A percentile compares a stretch with the other conserved stretches of the same genome.
Evolutionary conservation across 2,888 invertebrate genomes (phyloP).

Genomic region (Apodemia duryi): DNA sequence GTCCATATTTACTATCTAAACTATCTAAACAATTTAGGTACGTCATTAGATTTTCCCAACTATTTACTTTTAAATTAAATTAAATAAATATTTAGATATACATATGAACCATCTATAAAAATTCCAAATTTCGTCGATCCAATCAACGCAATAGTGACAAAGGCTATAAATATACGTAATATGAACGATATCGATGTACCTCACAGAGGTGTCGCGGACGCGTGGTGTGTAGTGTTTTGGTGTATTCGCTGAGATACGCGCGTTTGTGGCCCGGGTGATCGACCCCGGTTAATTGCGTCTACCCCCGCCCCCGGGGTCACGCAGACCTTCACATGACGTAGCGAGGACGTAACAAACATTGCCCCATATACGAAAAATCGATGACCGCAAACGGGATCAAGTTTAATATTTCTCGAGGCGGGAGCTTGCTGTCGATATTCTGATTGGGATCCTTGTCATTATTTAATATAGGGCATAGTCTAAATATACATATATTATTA

Average conservation of each 20-base stretch:
- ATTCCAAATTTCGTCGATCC: neutral
- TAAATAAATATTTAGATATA: too few species aligned
- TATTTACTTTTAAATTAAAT: too few species aligned
- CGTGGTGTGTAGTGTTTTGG: neutral
- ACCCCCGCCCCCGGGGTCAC: constrained; percentile 42
- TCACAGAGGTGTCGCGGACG: neutral
- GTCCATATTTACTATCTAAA: too few species aligned
- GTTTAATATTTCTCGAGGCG: constrained; percentile 42
- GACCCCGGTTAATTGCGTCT: constrained; percentile 58
- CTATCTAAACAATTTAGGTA: too few species aligned
- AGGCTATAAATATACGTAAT: neutral
- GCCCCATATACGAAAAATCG: constrained; percentile 68
- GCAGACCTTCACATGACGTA: constrained; percentile 59
- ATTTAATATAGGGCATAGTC: neutral
- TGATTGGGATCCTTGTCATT: neutral
- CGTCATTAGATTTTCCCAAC: too few species aligned
- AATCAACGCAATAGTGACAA: neutral
- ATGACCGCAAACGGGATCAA: constrained; percentile 57
- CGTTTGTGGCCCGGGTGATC: constrained; percentile 46
- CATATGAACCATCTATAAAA: too few species aligned
- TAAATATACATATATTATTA: too few species aligned
- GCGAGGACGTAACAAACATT: constrained; percentile 44
- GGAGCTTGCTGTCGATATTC: constrained; percentile 13
- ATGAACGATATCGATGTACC: neutral
- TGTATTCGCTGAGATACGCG: constrained; percentile 5